These are phyloP conservation scores for Papilio protenor DNA, from an alignment of 2,888 invertebrate species.

Conservation along the genomic window DNA sequence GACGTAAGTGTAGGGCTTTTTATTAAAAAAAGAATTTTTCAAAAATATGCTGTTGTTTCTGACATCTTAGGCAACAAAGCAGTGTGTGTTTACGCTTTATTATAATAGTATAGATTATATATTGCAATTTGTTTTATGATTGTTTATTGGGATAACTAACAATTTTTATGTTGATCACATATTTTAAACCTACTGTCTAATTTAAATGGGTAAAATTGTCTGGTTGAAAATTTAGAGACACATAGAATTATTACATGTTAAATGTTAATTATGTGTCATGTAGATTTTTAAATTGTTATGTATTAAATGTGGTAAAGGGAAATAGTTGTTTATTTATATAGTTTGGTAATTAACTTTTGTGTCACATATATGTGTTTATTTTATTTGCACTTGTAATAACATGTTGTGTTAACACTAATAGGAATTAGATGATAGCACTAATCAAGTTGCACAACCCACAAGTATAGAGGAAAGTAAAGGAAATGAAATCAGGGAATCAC, in stretches of 20 bases:
- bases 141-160: conserved; percentile 1
- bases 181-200: no score
- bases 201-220: no score
- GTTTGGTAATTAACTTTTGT: conserved; percentile 45
- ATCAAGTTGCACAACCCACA: conserved; percentile 58
- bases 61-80: no score
- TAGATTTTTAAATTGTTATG: background rate
- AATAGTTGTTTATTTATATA: conserved; percentile 47
- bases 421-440: conserved; percentile 66
- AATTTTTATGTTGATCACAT: background rate
- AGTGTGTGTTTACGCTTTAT: no score
- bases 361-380: background rate
- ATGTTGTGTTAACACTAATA: conserved; percentile 66
- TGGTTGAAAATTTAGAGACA: no score
- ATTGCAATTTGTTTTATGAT: background rate
- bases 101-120: no score
- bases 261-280: background rate
- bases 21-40: no score
- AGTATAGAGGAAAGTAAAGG: conserved; percentile 45
- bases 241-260: no score
- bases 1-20: no score
- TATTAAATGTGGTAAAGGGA: conserved; percentile 36
- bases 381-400: conserved; percentile 45
- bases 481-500: conserved; percentile 38
- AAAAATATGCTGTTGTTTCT: no score